Conservation (phyloP, 2,888 invertebrate genomes). For the Rhimphoctona megacephalus region DNA sequence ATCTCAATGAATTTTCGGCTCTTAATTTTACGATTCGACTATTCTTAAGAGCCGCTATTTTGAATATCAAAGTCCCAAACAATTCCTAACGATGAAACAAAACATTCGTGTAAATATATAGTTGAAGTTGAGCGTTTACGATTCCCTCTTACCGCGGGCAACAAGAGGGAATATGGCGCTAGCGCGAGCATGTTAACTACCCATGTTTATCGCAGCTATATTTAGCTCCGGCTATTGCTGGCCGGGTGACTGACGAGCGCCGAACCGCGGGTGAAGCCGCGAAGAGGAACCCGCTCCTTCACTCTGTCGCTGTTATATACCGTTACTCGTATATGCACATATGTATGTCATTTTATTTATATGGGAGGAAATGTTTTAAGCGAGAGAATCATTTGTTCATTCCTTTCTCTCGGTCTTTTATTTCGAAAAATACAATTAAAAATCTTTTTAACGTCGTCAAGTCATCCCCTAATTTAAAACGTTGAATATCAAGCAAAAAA, state of each 20-base stretch:
- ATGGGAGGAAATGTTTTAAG: conserved; percentile 10
- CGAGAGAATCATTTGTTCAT: neutral
- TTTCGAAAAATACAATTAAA: too few relatives aligned
- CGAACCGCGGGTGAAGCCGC: conserved; percentile 66
- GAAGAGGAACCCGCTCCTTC: conserved; percentile 58
- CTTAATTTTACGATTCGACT: neutral
- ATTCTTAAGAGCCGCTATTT: neutral
- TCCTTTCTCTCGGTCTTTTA: neutral
- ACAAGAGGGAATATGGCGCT: conserved; percentile 71
- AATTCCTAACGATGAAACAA: neutral
- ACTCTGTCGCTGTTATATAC: conserved; percentile 42
- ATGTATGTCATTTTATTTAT: conserved; percentile 31
- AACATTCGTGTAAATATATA: neutral
- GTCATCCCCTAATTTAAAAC: too few relatives aligned
- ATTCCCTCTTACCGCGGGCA: conserved; percentile 39
- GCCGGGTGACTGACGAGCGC: conserved; percentile 76
- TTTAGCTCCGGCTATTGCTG: conserved; percentile 81
- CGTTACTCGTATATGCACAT: conserved; percentile 44
- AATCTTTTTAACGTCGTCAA: neutral
- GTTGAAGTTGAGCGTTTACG: neutral
- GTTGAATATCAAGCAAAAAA: too few relatives aligned
- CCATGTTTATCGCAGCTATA: conserved; percentile 83
- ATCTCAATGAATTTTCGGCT: too few relatives aligned
- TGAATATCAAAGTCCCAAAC: neutral
- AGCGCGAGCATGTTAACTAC: conserved; percentile 80